Percentiles rank a stretch among this genome's conserved stretches.
Conservation (phyloP, 1,140 invertebrate genomes). For the Ceratitis capitata region DNA sequence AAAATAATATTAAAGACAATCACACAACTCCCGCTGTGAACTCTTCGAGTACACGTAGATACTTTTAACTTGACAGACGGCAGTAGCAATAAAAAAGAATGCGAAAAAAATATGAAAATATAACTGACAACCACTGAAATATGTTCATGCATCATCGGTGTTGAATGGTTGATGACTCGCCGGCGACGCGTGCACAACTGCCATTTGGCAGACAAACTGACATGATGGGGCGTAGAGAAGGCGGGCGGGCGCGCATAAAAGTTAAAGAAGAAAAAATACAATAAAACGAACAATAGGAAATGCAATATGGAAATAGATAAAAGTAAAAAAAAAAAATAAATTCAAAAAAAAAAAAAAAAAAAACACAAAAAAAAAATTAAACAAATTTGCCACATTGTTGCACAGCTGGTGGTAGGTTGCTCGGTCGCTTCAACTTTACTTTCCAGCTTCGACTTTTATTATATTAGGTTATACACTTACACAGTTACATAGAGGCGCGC, state of each 20-base stretch:
- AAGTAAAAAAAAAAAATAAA: not conserved
- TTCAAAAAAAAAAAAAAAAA: not conserved
- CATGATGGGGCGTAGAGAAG: not conserved
- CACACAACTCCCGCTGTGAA: not conserved
- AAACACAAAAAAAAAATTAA: not conserved
- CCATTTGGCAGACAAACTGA: not conserved
- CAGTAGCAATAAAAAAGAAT: not conserved
- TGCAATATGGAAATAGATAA: conserved; percentile 32
- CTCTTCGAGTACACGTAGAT: not conserved
- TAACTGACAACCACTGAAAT: conserved; percentile 29
- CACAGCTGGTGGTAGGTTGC: conserved; percentile 15
- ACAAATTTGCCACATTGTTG: not conserved
- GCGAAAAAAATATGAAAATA: conserved; percentile 11
- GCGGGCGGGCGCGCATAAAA: not conserved
- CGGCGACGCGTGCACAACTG: not conserved
- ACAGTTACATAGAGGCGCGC: not conserved
- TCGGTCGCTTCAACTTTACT: not conserved
- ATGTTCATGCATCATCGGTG: conserved; percentile 4
- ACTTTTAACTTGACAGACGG: not conserved
- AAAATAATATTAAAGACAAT: no score
- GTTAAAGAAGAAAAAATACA: not conserved
- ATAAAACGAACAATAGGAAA: not conserved
- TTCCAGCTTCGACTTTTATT: not conserved
- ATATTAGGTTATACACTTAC: not conserved
- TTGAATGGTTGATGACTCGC: not conserved